Evolutionary conservation across 37 sponge, comb jelly and placozoan species (phyloP), one percentile per base, ranked within the genome.

Genomic region (Eunapius fragilis): DNA sequence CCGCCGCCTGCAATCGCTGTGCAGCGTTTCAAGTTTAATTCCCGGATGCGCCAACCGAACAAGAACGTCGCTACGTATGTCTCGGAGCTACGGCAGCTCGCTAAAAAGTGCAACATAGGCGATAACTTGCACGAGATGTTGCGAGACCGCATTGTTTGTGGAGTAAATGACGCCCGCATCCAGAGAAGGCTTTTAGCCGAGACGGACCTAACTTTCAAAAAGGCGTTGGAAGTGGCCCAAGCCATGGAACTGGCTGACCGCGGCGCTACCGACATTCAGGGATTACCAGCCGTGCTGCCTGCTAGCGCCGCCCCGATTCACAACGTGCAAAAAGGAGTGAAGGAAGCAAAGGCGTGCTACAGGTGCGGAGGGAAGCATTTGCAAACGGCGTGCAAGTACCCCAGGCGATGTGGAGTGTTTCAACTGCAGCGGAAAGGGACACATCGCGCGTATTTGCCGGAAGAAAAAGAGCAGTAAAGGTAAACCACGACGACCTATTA

Each of bases 181-280:
- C 75, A 75, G 75, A 19, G 25, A 10, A 23, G 34, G 6, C 75
- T 31, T 75, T 25, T 75, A 19, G 26, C 67, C 2, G 80, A 79
- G 67, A 5, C 67, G 67, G 80, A 78, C 27, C 79, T 78, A 0
- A 78, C 79, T 1, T 41, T 78, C 28, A 48, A 41, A n/a, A 78
- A 48, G 41, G 77, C 71, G 6, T 71, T 73, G 78, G 38, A 77
- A 14, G 22, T 77, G 38, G 78, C 78, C n/a, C 78, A 41, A 77
- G 78, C 37, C 37, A 14, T 38, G 45, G 45, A 35, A 26, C 19
- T 22, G 23, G 71, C 70, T 10, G 69, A 67, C 9, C 47, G 47
- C 9, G 47, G 47, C 9, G 47, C 47, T 11, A 9, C 47, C 4
- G 47, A 45, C 9, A 45, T 45, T 9, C 47, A 11, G 47, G 47